Conservation (phyloP, 2,113 vertebrate genomes). For the Bothrops jararaca region DNA sequence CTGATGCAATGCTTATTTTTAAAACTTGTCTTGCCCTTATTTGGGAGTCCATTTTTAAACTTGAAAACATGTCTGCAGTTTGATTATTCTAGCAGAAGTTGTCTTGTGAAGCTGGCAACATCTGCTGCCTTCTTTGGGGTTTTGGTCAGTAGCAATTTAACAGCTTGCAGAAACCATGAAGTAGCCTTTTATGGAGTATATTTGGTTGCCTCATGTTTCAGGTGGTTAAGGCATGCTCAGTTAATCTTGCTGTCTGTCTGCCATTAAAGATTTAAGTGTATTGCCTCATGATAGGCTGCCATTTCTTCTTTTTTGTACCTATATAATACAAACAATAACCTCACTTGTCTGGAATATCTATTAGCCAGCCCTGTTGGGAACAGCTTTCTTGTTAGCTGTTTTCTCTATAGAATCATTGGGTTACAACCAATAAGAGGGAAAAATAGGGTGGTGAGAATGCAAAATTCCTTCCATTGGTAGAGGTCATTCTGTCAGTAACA, state of each 20-base stretch:
- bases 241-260: constrained; percentile 31
- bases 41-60: constrained; percentile 53
- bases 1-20: constrained; percentile 50
- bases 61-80: constrained; percentile 54
- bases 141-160: constrained; percentile 47
- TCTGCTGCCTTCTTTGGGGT: constrained; percentile 39
- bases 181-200: constrained; percentile 31
- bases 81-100: constrained; percentile 69
- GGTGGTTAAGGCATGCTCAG: constrained; percentile 26
- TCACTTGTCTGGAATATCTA: background rate
- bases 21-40: constrained; percentile 53
- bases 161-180: constrained; percentile 44
- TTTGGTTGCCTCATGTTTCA: constrained; percentile 22
- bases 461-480: background rate
- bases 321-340: background rate
- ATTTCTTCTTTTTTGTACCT: background rate
- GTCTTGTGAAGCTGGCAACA: constrained; percentile 50
- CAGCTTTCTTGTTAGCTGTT: background rate
- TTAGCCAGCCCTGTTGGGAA: background rate
- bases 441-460: background rate
- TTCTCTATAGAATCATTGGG: background rate
- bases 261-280: constrained; percentile 15
- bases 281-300: background rate
- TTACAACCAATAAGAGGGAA: background rate
- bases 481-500: background rate